Conservation (phyloP, 2,888 invertebrate genomes). For the Carpatolechia fugitivella region DNA sequence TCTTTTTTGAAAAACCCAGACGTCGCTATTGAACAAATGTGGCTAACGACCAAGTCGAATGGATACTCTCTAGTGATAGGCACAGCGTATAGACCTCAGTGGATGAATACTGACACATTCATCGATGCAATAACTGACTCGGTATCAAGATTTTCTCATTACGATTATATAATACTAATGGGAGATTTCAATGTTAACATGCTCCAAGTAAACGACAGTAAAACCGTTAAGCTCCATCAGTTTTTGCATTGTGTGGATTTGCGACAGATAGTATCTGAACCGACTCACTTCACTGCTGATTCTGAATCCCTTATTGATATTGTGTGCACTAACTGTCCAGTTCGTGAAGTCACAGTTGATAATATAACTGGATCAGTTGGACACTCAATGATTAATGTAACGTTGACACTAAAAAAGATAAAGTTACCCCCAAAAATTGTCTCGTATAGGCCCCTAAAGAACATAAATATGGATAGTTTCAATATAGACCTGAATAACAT, state of each 20-base stretch:
- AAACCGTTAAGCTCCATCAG: conserved; percentile 9
- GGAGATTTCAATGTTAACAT: too few relatives aligned
- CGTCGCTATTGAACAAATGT: background rate
- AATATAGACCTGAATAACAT: too few relatives aligned
- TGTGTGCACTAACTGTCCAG: conserved; percentile 18
- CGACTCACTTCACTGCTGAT: too few relatives aligned
- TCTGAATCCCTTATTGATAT: conserved; percentile 20
- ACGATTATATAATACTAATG: background rate
- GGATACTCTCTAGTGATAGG: too few relatives aligned
- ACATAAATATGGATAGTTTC: too few relatives aligned
- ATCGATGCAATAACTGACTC: conserved; percentile 3
- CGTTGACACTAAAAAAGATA: conserved; percentile 10
- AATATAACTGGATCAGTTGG: conserved; percentile 12
- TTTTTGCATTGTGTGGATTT: conserved; percentile 14
- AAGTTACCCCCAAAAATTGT: conserved; percentile 9
- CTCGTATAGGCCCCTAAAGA: too few relatives aligned
- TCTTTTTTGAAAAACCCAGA: background rate
- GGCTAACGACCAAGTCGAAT: too few relatives aligned
- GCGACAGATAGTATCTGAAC: too few relatives aligned
- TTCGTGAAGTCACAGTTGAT: too few relatives aligned
- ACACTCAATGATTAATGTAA: too few relatives aligned
- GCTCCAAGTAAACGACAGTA: background rate
- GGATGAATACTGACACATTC: too few relatives aligned
- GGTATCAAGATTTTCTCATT: background rate
- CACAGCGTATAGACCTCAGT: too few relatives aligned